Percentiles rank a stretch among this genome's conserved stretches.
Evolutionary conservation across 2,797 vertebrate species (phyloP).

Genomic region (Clarias platycephalus): DNA sequence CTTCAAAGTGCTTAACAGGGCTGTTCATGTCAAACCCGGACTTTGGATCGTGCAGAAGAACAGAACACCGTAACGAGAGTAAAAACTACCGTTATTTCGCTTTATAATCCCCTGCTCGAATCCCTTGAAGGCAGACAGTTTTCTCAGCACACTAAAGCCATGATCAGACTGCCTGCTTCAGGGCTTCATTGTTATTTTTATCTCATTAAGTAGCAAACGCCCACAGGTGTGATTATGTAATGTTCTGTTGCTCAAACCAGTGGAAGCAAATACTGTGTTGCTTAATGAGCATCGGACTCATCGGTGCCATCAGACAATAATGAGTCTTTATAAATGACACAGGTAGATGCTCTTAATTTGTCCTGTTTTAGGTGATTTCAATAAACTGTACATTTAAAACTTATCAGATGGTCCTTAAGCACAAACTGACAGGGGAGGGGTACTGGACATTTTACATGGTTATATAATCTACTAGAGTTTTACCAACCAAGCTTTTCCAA

Average conservation of each 20-base stretch:
- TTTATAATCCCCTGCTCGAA: too few species aligned
- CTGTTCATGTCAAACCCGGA: too few species aligned
- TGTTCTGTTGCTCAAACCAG: not conserved
- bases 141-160: too few species aligned
- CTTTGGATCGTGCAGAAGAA: too few species aligned
- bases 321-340: not conserved
- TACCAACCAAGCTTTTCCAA: constrained; percentile 17
- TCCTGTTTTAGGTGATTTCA: not conserved
- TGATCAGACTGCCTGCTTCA: too few species aligned
- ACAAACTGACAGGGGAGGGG: not conserved
- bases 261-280: not conserved
- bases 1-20: not conserved
- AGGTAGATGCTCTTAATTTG: not conserved
- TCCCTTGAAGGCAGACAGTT: too few species aligned
- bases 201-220: not conserved
- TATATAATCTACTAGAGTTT: not conserved
- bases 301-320: not conserved
- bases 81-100: too few species aligned
- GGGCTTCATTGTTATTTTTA: not conserved
- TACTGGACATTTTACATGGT: not conserved
- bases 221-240: not conserved
- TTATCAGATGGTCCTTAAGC: not conserved
- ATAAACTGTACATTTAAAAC: not conserved
- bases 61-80: too few species aligned
- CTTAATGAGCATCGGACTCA: not conserved